Percentiles rank a stretch among this genome's conserved stretches.
Conservation (phyloP, 2,113 vertebrate genomes). For the Brachirus orientalis region DNA sequence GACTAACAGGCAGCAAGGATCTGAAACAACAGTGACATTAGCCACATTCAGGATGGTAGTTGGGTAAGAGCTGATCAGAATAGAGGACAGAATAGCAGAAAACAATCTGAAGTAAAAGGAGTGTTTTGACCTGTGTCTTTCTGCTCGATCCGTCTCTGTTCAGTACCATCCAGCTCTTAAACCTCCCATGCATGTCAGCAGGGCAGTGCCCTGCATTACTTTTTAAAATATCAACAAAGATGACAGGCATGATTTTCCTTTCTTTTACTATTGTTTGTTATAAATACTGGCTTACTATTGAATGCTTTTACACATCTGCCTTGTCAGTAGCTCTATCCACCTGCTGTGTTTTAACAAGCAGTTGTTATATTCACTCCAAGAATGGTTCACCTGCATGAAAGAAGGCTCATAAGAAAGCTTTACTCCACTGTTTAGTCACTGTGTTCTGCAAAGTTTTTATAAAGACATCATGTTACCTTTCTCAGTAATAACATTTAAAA, state of each 20-base stretch:
- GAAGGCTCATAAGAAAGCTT: constrained; percentile 47
- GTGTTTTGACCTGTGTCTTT: constrained; percentile 26
- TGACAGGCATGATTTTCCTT: constrained; percentile 62
- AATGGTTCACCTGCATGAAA: constrained; percentile 73
- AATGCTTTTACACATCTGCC: constrained; percentile 65
- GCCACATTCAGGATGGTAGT: constrained; percentile 28
- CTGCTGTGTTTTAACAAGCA: constrained; percentile 65
- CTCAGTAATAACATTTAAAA: constrained; percentile 13
- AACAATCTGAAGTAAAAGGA: neutral
- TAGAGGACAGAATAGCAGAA: constrained; percentile 3
- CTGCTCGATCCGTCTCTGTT: constrained; percentile 33
- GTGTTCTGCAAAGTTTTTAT: constrained; percentile 41
- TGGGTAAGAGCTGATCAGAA: constrained; percentile 28
- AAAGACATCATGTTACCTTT: neutral
- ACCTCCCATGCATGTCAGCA: constrained; percentile 62
- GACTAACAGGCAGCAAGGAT: constrained; percentile 55
- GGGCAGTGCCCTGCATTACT: constrained; percentile 56
- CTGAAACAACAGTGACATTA: constrained; percentile 1
- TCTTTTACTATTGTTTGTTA: constrained; percentile 29
- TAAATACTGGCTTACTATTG: constrained; percentile 50
- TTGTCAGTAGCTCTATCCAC: constrained; percentile 53
- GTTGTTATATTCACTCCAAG: constrained; percentile 53
- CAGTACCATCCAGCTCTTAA: neutral
- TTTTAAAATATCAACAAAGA: constrained; percentile 46
- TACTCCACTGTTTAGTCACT: constrained; percentile 50